Evolutionary conservation across 1,140 invertebrate species (phyloP), one percentile per base, ranked within the genome.

Genomic region (Zaprionus ornatus): DNA sequence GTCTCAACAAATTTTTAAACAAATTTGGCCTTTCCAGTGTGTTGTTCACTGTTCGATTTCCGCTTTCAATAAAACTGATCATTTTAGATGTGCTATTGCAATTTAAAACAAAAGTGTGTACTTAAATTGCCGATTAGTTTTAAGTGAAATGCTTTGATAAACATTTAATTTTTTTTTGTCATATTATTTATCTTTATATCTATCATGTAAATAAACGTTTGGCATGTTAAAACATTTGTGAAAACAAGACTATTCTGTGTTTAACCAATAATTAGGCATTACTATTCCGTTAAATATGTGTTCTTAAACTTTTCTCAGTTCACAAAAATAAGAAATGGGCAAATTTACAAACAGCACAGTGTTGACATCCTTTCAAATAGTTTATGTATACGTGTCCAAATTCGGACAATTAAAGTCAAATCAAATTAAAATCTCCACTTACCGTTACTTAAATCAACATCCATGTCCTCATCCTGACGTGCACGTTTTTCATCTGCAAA

Each of bases 401-500:
- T 27, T 17, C 27, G 4, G 19, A n/a, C 23, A 60, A 45, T 19
- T 61, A n/a, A n/a, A n/a, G n/a, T 13, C n/a, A 25, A 27, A 59
- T 27, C 27, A 45, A 50, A 35, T 29, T 1, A 17, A 15, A 3
- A 32, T 9, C 10, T 13, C 5, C 3, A 73, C 86, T 80, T 59
- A 92, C 91, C 91, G 57, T 74, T 78, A 23, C 61, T 63, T 60
- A 91, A 71, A 66, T 92, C 91, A 27, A 63, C 40, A 67, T 91
- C 91, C 63, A 91, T 35, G 12, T 92, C 92, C 48, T 92, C 92
- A 25, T 92, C 85, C 88, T 94, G 65, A 71, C 93, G 80, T 48
- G 76, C 76, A 25, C 92, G 86, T 52, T 93, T 84, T 63, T 94
- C 94, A 92, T 93, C 93, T 94, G 35, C 4, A 4, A 5, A 54